These are phyloP conservation scores for Caerostris darwini DNA, from an alignment of 1,140 invertebrate genomes.

Conservation along the genomic window DNA sequence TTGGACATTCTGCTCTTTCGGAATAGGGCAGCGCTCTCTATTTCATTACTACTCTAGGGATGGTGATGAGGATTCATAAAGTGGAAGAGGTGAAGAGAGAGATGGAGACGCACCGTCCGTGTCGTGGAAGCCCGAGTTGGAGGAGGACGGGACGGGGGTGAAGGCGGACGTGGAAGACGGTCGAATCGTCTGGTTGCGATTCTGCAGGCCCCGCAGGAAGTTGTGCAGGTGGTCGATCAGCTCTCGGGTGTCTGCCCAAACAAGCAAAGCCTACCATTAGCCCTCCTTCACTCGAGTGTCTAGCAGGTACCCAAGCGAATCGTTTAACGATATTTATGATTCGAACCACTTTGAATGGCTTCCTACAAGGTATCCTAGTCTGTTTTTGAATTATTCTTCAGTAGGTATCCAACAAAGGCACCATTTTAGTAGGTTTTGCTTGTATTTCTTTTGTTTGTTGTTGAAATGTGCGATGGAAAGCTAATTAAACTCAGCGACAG, in stretches of 20 bases:
- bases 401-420: no score
- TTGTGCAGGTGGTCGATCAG: slow-evolving; percentile 77
- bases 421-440: no score
- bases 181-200: slow-evolving; percentile 72
- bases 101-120: slow-evolving; percentile 34
- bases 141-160: slow-evolving; percentile 69
- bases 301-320: neutral
- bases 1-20: no score
- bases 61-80: no score
- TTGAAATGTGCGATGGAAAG: no score
- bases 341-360: neutral
- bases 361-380: no score
- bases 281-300: neutral
- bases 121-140: slow-evolving; percentile 72
- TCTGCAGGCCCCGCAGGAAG: slow-evolving; percentile 76
- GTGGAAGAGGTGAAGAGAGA: neutral
- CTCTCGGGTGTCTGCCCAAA: slow-evolving; percentile 67
- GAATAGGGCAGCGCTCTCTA: no score
- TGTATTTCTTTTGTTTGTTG: no score
- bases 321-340: neutral
- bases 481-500: no score
- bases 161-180: slow-evolving; percentile 75
- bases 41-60: no score
- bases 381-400: no score
- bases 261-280: neutral